Base-by-base conservation (phyloP, 2,797 vertebrate genomes). In the Mormyrus proboscirostris region DNA sequence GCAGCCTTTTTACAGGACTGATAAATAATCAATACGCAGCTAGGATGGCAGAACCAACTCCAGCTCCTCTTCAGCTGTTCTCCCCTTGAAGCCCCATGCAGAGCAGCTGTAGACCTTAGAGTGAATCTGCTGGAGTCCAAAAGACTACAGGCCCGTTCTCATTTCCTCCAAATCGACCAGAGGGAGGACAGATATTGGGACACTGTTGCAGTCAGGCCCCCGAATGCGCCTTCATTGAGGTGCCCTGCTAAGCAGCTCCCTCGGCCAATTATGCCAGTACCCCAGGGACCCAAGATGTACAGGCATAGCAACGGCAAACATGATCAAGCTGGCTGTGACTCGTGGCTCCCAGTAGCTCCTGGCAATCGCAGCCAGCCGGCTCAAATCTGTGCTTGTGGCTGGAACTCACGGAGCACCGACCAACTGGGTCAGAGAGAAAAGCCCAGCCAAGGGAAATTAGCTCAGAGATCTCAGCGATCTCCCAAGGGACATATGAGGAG, bases 401-500 rank as follows among this genome's bases (percentile, higher is more conserved):
- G 83, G 38, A 22, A 2, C 25, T 84, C 44, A 55, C 53, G 25
- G 19, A 51, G 62, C 41, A 73, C 33, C 12, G 7, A 44, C 53
- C 87, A 88, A 50, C 87, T 90, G 87, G 76, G 38, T 47, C 87
- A 85, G 0, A 76, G 44, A 51, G 12, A 73, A 57, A 90, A 33
- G 38, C 50, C 53, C 69, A 59, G 53, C 7, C 49, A 49, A 19
- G 9, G 53, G 86, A 62, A 87, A 87, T 65, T 44, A 44, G 38
- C 53, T 59, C 33, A 59, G 50, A 14, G 38, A 44, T 41, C 53
- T 59, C 55, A 44, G 86, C 53, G 2, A 9, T 65, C 14, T 57
- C 14, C 65, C 51, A 57, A 16, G 51, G 47, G 50, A 5, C 33
- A 12, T 86, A 51, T 12, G 4, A 55, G 29, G 2, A 25, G 9